Evolutionary conservation across 1,140 invertebrate species (phyloP).

Genomic region (Drosophila sechellia): DNA sequence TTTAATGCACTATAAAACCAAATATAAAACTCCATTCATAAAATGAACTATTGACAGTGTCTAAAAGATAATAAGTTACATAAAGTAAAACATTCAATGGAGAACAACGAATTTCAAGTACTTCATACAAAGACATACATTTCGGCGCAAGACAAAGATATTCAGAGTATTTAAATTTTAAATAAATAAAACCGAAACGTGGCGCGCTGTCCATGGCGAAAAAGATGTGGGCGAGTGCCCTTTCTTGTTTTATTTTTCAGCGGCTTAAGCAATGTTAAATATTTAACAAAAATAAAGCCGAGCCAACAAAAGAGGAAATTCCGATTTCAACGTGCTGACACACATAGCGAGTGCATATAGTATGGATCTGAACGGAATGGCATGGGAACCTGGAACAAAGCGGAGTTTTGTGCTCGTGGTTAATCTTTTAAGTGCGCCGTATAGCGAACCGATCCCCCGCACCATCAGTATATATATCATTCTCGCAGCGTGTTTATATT

Average conservation of each 20-base stretch:
- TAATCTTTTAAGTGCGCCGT: constrained; percentile 78
- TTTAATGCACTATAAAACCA: not conserved
- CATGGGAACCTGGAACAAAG: constrained; percentile 13
- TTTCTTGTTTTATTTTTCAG: constrained; percentile 71
- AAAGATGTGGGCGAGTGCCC: constrained; percentile 29
- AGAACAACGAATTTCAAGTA: too few relatives aligned
- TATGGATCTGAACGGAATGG: constrained; percentile 16
- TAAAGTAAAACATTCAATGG: too few relatives aligned
- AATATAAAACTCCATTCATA: not conserved
- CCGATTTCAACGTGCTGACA: constrained; percentile 26
- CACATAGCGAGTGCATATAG: constrained; percentile 15
- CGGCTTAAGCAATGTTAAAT: constrained; percentile 76
- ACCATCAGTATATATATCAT: constrained; percentile 4
- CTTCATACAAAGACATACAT: too few relatives aligned
- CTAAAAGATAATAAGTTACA: not conserved
- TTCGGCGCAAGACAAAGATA: not conserved
- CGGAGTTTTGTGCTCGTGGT: constrained; percentile 63
- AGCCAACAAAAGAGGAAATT: constrained; percentile 56
- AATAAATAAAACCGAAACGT: constrained; percentile 36
- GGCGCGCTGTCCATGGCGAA: constrained; percentile 50
- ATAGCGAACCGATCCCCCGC: constrained; percentile 12
- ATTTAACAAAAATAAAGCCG: constrained; percentile 71
- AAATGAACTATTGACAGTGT: not conserved
- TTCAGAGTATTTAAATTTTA: not conserved
- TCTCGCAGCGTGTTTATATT: constrained; percentile 59